phyloP scores from a whole-genome alignment of 2,113 vertebrate species.

The Gorilla gorilla region DNA sequence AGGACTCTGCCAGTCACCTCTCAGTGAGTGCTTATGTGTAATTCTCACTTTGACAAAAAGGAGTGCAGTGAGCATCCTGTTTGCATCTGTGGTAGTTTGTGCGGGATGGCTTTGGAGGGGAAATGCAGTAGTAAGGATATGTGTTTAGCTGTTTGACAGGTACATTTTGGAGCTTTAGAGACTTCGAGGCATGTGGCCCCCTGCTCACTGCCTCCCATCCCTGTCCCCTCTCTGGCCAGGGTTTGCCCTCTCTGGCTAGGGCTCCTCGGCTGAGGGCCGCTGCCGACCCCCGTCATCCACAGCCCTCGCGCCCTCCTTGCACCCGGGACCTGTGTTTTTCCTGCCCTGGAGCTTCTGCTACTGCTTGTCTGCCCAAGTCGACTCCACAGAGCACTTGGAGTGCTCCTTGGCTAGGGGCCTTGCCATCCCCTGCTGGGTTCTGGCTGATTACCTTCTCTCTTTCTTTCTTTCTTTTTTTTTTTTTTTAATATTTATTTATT shows the following conservation, averaged over 20 bases:
- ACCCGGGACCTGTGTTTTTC: background rate
- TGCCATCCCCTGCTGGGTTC: accelerated
- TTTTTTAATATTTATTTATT: no score
- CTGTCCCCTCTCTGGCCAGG: no score
- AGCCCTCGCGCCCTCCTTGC: background rate
- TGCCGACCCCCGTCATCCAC: background rate
- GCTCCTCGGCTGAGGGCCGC: background rate
- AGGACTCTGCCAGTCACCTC: background rate
- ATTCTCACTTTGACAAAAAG: no score
- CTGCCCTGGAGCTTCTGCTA: background rate
- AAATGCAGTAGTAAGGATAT: background rate
- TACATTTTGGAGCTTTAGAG: background rate
- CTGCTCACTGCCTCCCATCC: background rate
- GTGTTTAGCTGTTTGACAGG: background rate
- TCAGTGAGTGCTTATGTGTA: background rate
- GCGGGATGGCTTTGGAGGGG: no score
- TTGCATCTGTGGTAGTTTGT: accelerated
- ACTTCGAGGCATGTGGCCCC: no score
- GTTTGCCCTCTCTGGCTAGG: background rate
- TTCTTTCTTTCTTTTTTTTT: no score
- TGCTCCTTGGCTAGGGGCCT: background rate
- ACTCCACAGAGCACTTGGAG: background rate
- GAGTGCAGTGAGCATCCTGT: no score
- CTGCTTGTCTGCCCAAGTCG: background rate
- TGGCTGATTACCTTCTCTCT: accelerated